Percentiles rank a stretch among this genome's conserved stretches.
Conservation (phyloP, 2,113 vertebrate genomes). For the Tiliqua scincoides region DNA sequence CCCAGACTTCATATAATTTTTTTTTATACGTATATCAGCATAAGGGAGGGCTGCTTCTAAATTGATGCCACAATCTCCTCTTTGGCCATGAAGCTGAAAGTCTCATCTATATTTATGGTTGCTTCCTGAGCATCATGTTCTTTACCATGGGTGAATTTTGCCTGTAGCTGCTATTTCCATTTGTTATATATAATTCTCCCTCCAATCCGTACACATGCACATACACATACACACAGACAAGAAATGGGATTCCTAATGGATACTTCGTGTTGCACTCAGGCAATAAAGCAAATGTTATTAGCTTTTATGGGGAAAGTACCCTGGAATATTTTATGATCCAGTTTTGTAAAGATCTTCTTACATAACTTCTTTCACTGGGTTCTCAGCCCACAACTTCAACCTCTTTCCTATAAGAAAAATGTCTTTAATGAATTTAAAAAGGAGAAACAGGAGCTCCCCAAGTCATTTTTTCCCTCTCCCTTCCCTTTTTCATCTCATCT, state of each 20-base stretch:
- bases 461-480: neutral
- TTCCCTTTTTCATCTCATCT: neutral
- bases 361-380: neutral
- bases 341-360: conserved; percentile 27
- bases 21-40: conserved; percentile 66
- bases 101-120: conserved; percentile 67
- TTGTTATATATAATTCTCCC: conserved; percentile 58
- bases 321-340: conserved; percentile 13
- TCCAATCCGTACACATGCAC: conserved; percentile 51
- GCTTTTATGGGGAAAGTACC: conserved; percentile 15
- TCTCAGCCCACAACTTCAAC: neutral
- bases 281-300: conserved; percentile 39
- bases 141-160: conserved; percentile 44
- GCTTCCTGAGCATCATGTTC: conserved; percentile 52
- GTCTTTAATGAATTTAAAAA: neutral
- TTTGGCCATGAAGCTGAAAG: conserved; percentile 66
- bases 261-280: conserved; percentile 53
- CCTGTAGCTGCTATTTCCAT: conserved; percentile 63
- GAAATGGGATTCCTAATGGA: conserved; percentile 53
- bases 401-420: neutral
- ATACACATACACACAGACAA: neutral
- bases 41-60: conserved; percentile 61
- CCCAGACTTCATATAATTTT: conserved; percentile 56
- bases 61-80: conserved; percentile 62
- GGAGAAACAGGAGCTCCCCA: neutral